Percentiles rank a stretch among this genome's conserved stretches.
Evolutionary conservation across 2,113 vertebrate genomes (phyloP).

Genomic region (Crotalus horridus): DNA sequence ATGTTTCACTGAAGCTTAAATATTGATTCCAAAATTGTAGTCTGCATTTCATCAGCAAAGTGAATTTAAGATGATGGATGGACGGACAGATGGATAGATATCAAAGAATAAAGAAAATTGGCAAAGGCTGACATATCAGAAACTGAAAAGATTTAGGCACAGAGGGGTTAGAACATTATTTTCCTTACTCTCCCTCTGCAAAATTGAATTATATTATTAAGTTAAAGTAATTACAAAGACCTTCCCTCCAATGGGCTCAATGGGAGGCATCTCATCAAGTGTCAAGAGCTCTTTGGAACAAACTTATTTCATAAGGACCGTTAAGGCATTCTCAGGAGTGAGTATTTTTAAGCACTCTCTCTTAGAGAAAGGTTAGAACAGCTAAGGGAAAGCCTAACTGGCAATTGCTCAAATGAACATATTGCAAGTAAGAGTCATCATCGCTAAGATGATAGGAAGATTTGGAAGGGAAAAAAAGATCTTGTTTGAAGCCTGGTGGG

Average conservation of each 20-base stretch:
- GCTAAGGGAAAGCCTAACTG: neutral
- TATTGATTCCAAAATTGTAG: neutral
- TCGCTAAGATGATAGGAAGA: neutral
- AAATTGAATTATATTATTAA: neutral
- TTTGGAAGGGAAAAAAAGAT: neutral
- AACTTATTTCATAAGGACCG: neutral
- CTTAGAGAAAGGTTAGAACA: neutral
- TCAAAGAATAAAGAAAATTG: neutral
- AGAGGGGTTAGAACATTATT: neutral
- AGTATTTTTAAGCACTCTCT: neutral
- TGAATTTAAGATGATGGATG: neutral
- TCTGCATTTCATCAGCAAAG: neutral
- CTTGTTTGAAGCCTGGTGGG: neutral
- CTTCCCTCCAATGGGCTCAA: neutral
- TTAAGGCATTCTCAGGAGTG: neutral
- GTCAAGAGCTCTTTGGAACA: neutral
- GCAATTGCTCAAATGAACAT: neutral
- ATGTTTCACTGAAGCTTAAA: neutral
- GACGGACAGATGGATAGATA: too few species aligned
- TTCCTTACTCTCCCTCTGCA: neutral
- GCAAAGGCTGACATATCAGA: neutral
- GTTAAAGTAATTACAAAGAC: neutral
- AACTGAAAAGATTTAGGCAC: neutral
- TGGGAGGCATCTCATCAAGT: neutral
- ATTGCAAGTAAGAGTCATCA: neutral